A percentile compares a stretch with the other conserved stretches of the same genome.
Conservation (phyloP, 2,888 invertebrate genomes). For the Scaptomyza reducta region DNA sequence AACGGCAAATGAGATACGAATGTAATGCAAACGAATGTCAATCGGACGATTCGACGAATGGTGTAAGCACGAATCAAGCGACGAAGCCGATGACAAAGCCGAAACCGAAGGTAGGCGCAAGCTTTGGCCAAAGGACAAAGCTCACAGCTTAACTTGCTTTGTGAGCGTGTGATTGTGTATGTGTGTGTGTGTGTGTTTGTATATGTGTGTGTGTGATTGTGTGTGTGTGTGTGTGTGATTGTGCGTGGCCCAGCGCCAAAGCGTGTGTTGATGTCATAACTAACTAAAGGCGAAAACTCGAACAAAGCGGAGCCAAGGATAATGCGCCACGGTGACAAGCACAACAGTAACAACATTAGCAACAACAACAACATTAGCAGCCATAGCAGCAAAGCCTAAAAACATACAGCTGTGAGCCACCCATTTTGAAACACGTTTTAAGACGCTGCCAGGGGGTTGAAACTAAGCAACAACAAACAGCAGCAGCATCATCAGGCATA, state of each 20-base stretch:
- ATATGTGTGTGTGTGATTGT: conserved; percentile 17
- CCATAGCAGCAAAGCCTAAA: conserved; percentile 17
- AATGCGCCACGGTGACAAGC: conserved; percentile 50
- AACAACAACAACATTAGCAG: conserved; percentile 6
- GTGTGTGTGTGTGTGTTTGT: conserved; percentile 10
- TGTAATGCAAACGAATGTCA: neutral
- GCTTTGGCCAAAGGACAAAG: conserved; percentile 65
- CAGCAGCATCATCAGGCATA: neutral
- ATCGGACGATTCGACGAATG: neutral
- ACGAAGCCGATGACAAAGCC: conserved; percentile 2
- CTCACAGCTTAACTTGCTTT: conserved; percentile 15
- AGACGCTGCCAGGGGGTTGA: conserved; percentile 63
- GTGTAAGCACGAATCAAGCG: conserved; percentile 65
- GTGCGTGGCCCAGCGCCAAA: conserved; percentile 42
- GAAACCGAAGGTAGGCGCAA: conserved; percentile 29
- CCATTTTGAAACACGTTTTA: conserved; percentile 73
- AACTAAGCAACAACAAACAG: conserved; percentile 26
- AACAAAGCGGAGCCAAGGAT: conserved; percentile 52
- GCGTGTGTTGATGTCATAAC: conserved; percentile 76
- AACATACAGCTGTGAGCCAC: conserved; percentile 65
- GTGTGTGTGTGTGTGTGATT: conserved; percentile 7
- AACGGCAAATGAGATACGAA: neutral
- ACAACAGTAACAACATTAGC: conserved; percentile 7
- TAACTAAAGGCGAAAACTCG: conserved; percentile 39
- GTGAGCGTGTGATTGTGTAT: conserved; percentile 15